These are phyloP conservation scores for Morbakka virulenta DNA, from an alignment of 30 jellyfish, hydroid and myxozoan genomes.

Conservation along the genomic window DNA sequence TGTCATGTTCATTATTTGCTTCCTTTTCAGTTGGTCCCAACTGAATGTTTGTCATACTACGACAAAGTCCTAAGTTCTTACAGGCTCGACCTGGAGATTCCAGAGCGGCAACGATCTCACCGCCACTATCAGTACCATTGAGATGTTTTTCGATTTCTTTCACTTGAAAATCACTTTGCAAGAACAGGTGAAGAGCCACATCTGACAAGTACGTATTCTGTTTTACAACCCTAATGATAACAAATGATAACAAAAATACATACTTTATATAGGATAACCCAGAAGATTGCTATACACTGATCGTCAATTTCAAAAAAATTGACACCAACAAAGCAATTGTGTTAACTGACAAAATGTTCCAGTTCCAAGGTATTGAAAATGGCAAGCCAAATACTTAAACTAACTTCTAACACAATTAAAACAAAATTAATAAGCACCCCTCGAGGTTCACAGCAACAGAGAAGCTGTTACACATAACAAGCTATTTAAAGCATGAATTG, in stretches of 20 bases:
- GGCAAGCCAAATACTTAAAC: too few species aligned
- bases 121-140: constrained; percentile 83
- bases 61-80: constrained; percentile 62
- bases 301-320: too few species aligned
- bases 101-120: constrained; percentile 65
- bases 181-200: constrained; percentile 83
- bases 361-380: too few species aligned
- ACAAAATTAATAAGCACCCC: too few species aligned
- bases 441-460: too few species aligned
- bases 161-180: constrained; percentile 77
- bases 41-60: constrained; percentile 70
- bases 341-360: too few species aligned
- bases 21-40: constrained; percentile 44
- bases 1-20: constrained; percentile 66
- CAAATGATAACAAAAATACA: neutral
- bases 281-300: neutral
- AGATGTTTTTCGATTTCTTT: constrained; percentile 70
- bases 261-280: too few species aligned
- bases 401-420: too few species aligned
- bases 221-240: constrained; percentile 63
- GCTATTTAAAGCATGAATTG: too few species aligned
- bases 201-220: constrained; percentile 86
- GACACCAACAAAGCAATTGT: too few species aligned
- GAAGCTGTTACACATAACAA: too few species aligned
- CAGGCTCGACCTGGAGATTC: constrained; percentile 62